Evolutionary conservation across 1,140 invertebrate species (phyloP).

Genomic region (Zaprionus ornatus): DNA sequence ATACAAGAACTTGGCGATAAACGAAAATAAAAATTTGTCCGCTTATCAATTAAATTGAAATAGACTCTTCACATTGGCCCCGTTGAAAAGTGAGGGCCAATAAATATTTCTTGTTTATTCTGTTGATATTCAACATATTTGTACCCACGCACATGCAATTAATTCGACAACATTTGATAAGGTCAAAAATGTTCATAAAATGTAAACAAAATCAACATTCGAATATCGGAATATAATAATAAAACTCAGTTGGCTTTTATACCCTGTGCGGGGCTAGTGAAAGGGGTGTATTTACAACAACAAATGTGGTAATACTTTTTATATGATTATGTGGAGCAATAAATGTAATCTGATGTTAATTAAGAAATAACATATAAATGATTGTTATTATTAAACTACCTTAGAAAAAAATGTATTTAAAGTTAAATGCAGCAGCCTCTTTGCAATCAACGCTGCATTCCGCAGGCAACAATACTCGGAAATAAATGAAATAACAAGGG

Average conservation of each 20-base stretch:
- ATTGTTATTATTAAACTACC: no score
- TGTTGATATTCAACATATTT: slow-evolving; percentile 21
- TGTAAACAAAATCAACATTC: slow-evolving; percentile 13
- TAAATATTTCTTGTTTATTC: slow-evolving; percentile 17
- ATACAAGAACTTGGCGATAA: slow-evolving; percentile 8
- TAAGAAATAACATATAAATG: no score
- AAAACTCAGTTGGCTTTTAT: neutral
- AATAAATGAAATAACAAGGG: neutral
- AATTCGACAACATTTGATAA: slow-evolving; percentile 6
- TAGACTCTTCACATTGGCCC: slow-evolving; percentile 11
- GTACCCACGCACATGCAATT: neutral
- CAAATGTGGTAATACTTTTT: no score
- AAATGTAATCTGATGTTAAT: no score
- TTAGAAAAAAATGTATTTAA: no score
- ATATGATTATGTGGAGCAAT: no score
- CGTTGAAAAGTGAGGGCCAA: neutral
- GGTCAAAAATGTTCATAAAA: slow-evolving; percentile 11
- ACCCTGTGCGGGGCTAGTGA: neutral
- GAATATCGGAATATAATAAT: neutral
- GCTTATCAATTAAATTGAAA: slow-evolving; percentile 1
- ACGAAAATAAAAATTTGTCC: slow-evolving; percentile 4
- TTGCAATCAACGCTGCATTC: neutral
- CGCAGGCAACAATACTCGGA: neutral
- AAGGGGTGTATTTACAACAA: neutral
- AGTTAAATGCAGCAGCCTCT: no score